Evolutionary conservation across 2,797 vertebrate species (phyloP).

Genomic region (Hemitrygon akajei): DNA sequence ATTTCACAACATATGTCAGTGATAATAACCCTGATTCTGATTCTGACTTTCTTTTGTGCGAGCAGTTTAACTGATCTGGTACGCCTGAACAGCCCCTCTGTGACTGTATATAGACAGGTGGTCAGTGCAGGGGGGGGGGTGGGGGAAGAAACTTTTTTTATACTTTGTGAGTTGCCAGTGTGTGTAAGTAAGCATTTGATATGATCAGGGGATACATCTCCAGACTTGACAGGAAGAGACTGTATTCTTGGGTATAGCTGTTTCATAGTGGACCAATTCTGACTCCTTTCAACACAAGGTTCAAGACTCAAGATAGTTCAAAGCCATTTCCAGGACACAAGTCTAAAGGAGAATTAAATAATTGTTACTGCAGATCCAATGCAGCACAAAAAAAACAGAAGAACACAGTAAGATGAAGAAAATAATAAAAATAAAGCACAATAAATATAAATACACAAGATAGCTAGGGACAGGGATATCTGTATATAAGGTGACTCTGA

Average conservation of each 20-base stretch:
- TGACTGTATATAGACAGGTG: background rate
- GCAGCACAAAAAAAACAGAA: too few species aligned
- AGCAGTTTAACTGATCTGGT: background rate
- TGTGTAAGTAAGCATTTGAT: background rate
- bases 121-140: background rate
- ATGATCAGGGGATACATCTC: background rate
- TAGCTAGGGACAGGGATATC: too few species aligned
- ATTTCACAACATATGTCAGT: too few species aligned
- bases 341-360: too few species aligned
- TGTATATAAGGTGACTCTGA: too few species aligned
- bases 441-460: too few species aligned
- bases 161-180: background rate
- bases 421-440: too few species aligned
- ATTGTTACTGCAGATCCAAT: too few species aligned
- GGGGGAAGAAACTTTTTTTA: background rate
- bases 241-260: conserved; percentile 7
- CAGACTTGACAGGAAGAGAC: background rate
- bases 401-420: too few species aligned
- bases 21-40: too few species aligned
- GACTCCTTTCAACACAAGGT: background rate
- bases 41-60: background rate
- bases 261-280: background rate
- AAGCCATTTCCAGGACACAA: too few species aligned
- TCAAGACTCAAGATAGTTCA: too few species aligned
- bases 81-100: conserved; percentile 15